Conservation (phyloP, 2,113 vertebrate genomes). For the Perca flavescens region DNA sequence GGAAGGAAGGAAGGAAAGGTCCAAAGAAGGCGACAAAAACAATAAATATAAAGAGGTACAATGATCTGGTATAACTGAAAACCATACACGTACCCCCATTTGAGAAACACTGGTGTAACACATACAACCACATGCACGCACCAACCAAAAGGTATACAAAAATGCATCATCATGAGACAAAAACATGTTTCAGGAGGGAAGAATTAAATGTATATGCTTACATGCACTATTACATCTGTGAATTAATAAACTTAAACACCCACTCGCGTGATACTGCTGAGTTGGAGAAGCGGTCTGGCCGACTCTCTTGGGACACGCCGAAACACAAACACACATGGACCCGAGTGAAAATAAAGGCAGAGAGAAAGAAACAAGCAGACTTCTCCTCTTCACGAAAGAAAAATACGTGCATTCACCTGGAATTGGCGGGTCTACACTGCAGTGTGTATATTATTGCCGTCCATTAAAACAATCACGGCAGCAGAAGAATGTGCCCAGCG, state of each 20-base stretch:
- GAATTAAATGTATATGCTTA: slow-evolving; percentile 16
- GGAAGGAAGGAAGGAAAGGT: too few species aligned
- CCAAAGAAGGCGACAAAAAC: too few species aligned
- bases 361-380: slow-evolving; percentile 48
- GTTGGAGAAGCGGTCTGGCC: neutral
- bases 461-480: slow-evolving; percentile 74
- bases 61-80: too few species aligned
- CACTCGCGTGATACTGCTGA: slow-evolving; percentile 15
- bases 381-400: slow-evolving; percentile 29
- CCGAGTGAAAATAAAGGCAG: slow-evolving; percentile 44
- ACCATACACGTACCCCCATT: too few species aligned
- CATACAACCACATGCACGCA: neutral
- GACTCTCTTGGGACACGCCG: neutral
- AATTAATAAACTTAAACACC: slow-evolving; percentile 38
- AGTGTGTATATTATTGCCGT: slow-evolving; percentile 65
- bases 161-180: neutral
- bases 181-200: slow-evolving; percentile 15
- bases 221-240: slow-evolving; percentile 29
- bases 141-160: neutral
- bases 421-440: neutral
- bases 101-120: too few species aligned
- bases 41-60: too few species aligned
- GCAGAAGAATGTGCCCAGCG: slow-evolving; percentile 52
- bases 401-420: slow-evolving; percentile 45
- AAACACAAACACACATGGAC: slow-evolving; percentile 28